Base-by-base conservation (phyloP, 2,797 vertebrate genomes). In the Emydoidea blandingii region DNA sequence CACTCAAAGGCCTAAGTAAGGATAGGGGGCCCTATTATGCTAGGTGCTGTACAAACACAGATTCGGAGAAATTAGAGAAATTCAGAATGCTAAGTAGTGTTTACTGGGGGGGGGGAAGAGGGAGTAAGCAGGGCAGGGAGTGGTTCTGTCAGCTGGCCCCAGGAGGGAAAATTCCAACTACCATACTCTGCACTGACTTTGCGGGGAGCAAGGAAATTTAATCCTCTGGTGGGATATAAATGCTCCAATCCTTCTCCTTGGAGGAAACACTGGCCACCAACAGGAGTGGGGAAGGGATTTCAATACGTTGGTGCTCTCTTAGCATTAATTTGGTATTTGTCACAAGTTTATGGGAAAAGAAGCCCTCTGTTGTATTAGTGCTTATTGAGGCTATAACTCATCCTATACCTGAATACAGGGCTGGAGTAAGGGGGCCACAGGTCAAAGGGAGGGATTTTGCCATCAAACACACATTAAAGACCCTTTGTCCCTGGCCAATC, bases 21-120 rank as follows among this genome's bases (percentile, higher is more conserved):
- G 29, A 14, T 44, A 95, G 4, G 79, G 21, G 92, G 90, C 18
- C 34, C 83, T 90, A 19, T 15, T 72, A 12, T 74, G 8, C 18
- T 78, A 10, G 9, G 87, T 86, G 27, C 16, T 90, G 83, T 86
- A 53, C 83, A 85, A 37, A 34, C 6, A 81, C 4, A 59, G 41
- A 68, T 8, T 23, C 3, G 19, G n/a, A 93, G 37, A 84, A 37
- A 86, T 89, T 3, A 81, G 29, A 93, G 37, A 92, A 90, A 91
- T 59, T 74, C 4, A 57, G 47, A 87, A 49, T 12, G 15, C 5
- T 47, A 92, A 88, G 1, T 65, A 57, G 49, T 52, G 29, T 74
- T 90, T 89, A 65, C 4, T 80, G n/a, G 85, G 49, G 41, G n/a
- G 8, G 37, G 25, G 25, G 41, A 4, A 12, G 21, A 5, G 11